Evolutionary conservation across 1,140 invertebrate species (phyloP).

Genomic region (Zaprionus ghesquierei): DNA sequence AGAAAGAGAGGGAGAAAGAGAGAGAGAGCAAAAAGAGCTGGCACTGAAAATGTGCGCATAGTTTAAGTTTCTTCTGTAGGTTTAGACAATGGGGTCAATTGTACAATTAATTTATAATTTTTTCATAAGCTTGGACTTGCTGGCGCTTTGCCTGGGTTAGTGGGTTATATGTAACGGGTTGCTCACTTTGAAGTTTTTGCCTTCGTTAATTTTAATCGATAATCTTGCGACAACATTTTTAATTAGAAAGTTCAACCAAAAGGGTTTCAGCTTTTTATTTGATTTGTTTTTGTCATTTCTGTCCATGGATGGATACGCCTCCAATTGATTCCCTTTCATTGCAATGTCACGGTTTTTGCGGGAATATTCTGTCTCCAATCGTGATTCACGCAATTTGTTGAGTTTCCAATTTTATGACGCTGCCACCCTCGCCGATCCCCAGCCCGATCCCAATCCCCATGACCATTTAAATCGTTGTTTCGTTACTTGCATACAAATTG

Average conservation of each 20-base stretch:
- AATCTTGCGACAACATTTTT: background rate
- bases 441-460: conserved; percentile 3
- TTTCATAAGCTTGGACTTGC: conserved; percentile 12
- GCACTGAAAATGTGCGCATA: conserved; percentile 13
- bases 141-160: conserved; percentile 3
- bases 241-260: background rate
- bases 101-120: conserved; percentile 51
- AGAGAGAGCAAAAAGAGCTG: background rate
- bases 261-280: background rate
- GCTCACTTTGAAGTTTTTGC: background rate
- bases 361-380: background rate
- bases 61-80: conserved; percentile 12
- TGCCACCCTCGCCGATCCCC: background rate
- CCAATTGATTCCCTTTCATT: background rate
- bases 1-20: background rate
- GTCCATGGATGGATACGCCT: background rate
- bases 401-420: conserved; percentile 40
- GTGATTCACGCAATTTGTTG: conserved; percentile 44
- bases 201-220: background rate
- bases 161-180: background rate
- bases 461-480: conserved; percentile 2
- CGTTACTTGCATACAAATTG: conserved; percentile 42
- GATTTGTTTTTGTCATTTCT: conserved; percentile 3
- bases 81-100: conserved; percentile 43
- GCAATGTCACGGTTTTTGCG: conserved; percentile 8